Evolutionary conservation across 2,888 invertebrate species (phyloP).

Genomic region (Sturmia bella): DNA sequence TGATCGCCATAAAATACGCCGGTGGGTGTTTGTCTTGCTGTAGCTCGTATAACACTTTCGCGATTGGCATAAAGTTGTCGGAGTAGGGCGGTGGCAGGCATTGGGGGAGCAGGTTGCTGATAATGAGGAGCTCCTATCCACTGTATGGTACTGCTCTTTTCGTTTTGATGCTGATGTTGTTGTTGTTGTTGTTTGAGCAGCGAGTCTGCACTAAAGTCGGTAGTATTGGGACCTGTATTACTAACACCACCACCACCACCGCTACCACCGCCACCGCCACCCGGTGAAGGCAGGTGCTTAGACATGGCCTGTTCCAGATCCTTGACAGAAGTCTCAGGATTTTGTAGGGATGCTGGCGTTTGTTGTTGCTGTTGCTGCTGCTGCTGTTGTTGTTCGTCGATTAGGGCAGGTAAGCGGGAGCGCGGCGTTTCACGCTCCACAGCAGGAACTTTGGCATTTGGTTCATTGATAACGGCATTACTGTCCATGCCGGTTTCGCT

Average conservation of each 20-base stretch:
- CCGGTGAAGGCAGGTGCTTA: conserved; percentile 90
- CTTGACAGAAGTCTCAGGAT: conserved; percentile 83
- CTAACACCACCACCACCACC: too few relatives aligned
- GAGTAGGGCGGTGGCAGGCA: conserved; percentile 94
- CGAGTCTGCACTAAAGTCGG: conserved; percentile 94
- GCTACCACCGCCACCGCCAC: too few relatives aligned
- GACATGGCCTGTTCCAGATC: conserved; percentile 98
- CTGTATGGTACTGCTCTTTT: conserved; percentile 89
- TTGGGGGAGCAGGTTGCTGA: conserved; percentile 83
- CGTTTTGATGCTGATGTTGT: conserved; percentile 82
- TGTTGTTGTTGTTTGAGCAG: conserved; percentile 84
- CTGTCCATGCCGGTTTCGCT: conserved; percentile 57
- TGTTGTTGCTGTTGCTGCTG: conserved; percentile 68
- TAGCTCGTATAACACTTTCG: conserved; percentile 96
- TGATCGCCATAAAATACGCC: conserved; percentile 82
- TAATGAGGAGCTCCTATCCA: conserved; percentile 93
- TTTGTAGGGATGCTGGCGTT: conserved; percentile 69
- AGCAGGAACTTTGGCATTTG: conserved; percentile 75
- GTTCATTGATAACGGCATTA: conserved; percentile 50
- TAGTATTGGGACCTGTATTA: conserved; percentile 84
- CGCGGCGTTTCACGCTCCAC: conserved; percentile 81
- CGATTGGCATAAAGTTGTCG: conserved; percentile 95
- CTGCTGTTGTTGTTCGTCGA: conserved; percentile 76
- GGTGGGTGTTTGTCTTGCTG: conserved; percentile 83
- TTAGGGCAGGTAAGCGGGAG: conserved; percentile 80